Evolutionary conservation across 2,888 invertebrate species (phyloP), one percentile per base, ranked within the genome.

Genomic region (Zhengitettix transpicula): DNA sequence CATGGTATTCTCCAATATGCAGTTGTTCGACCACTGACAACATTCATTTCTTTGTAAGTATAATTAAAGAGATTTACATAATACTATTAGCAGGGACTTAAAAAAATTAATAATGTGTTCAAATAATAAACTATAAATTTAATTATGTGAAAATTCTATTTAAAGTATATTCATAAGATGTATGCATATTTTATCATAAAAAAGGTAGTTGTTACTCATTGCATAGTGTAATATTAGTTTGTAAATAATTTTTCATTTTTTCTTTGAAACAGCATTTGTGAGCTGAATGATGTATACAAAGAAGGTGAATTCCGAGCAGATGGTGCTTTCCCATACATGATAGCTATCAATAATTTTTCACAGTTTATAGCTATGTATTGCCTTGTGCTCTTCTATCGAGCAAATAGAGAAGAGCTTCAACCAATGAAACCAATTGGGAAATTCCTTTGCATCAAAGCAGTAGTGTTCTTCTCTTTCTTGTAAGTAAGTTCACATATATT

Each of bases 391-490:
- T 97, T 97, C 74, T 97, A 97, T 71, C 83, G 82, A 72, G 94
- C 94, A 8, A 93, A 90, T 71, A 82, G 83, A 68, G 82, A 85
- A 59, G 92, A 94, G 72, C 74, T 97, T 55, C 82, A 83, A 67
- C 94, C 95, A 9, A 93, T 97, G 88, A 87, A 86, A 70, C 97
- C 97, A 0, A 80, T 97, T 65, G 89, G 92, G 55, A 97, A 97
- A 75, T 96, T 97, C 76, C 77, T 97, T 58, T 96, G 96, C 73
- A 95, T 97, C 67, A 97, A 97, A 77, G 92, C 94, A 65, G 95
- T 97, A 59, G 94, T 97, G 40, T 97, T 97, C 78, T 92, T 96
- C 72, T 96, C 96, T 55, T 97, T 97, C 76, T 96, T 96, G 96
- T 96, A 82, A 87, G 91, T 83, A 57, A 12, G 11, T 15, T 41